These are phyloP conservation scores for Actenoides lindsayi DNA, from an alignment of 2,113 vertebrate species.

Conservation along the genomic window DNA sequence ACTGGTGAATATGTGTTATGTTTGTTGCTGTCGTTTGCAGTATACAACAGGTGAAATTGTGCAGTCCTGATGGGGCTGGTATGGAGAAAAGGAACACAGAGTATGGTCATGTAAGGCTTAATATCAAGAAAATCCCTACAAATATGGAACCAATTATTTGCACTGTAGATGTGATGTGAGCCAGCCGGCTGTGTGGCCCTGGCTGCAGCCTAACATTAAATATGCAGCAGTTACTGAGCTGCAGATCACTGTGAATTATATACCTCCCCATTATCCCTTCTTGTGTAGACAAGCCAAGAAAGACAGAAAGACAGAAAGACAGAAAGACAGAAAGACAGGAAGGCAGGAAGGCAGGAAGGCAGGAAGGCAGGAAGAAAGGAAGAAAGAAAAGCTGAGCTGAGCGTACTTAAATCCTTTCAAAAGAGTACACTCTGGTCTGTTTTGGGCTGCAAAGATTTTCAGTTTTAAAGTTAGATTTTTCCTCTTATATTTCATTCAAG, in stretches of 20 bases:
- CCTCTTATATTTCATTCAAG: not conserved
- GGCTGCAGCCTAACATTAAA: constrained; percentile 24
- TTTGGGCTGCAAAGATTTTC: not conserved
- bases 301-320: no score
- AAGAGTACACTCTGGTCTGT: not conserved
- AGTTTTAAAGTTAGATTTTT: not conserved
- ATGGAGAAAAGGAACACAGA: not conserved
- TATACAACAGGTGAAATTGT: not conserved
- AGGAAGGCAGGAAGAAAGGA: no score
- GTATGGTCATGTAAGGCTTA: not conserved
- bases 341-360: no score
- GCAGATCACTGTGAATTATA: constrained; percentile 4
- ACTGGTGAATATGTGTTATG: not conserved
- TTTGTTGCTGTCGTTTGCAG: not conserved
- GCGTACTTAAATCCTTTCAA: not conserved
- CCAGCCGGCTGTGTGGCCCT: constrained; percentile 3
- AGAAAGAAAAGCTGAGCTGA: not conserved
- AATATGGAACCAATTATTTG: not conserved
- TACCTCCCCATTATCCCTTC: constrained; percentile 29
- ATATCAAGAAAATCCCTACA: not conserved
- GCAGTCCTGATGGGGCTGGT: not conserved
- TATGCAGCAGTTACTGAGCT: constrained; percentile 44
- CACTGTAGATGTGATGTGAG: not conserved
- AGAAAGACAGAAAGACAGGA: no score
- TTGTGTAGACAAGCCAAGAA: not conserved